These are phyloP conservation scores for Metallyticus violacea DNA, from an alignment of 2,888 invertebrate species.

Conservation along the genomic window DNA sequence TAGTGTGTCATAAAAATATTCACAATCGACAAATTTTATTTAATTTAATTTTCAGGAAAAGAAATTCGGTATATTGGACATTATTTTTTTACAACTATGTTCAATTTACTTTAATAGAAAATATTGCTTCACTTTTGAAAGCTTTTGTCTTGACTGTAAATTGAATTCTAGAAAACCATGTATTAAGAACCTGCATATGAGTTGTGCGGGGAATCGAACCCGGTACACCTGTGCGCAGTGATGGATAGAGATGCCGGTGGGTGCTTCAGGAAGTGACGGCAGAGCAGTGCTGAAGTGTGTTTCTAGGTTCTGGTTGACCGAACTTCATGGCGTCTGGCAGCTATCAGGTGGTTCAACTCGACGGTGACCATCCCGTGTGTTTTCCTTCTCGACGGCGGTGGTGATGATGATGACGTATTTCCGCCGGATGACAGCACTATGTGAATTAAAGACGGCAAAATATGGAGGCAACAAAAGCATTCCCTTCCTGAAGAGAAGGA, in stretches of 20 bases:
- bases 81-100: too few species aligned
- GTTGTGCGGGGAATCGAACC: neutral
- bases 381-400: neutral
- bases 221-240: neutral
- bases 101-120: too few species aligned
- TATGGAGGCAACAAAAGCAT: neutral
- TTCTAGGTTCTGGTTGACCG: neutral
- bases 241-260: neutral
- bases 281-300: neutral
- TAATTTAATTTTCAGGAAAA: too few species aligned
- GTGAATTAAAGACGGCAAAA: neutral
- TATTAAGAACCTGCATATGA: too few species aligned
- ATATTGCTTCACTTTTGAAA: too few species aligned
- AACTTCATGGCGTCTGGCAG: neutral
- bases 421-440: neutral
- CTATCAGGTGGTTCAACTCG: neutral
- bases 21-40: too few species aligned
- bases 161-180: too few species aligned
- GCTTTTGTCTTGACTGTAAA: too few species aligned
- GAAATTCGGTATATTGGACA: too few species aligned
- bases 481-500: neutral
- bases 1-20: too few species aligned
- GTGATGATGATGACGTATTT: neutral
- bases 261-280: neutral
- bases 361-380: neutral